phyloP scores from a whole-genome alignment of 2,113 vertebrate genomes.

The Nyctereutes procyonoides region DNA sequence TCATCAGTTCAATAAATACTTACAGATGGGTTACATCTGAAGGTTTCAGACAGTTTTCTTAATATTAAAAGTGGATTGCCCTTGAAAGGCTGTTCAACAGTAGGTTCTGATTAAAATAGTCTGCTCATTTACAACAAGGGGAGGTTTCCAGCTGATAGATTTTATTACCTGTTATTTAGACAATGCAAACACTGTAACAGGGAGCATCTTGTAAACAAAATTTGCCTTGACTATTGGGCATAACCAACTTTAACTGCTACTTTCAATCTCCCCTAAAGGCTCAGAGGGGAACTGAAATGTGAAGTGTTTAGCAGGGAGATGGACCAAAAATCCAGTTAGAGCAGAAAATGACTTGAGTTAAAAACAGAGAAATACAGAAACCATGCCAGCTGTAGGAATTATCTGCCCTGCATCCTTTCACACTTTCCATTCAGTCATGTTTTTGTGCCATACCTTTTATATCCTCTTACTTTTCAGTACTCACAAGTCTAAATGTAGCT shows the following conservation, averaged over 20 bases:
- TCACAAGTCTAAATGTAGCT: background rate
- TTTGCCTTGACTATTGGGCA: constrained; percentile 74
- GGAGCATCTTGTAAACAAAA: constrained; percentile 78
- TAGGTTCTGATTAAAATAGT: constrained; percentile 68
- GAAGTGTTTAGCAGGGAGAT: constrained; percentile 56
- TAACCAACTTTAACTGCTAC: constrained; percentile 73
- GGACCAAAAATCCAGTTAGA: constrained; percentile 61
- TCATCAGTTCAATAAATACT: constrained; percentile 18
- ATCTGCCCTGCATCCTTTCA: background rate
- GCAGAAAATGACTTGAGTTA: constrained; percentile 41
- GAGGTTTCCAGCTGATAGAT: constrained; percentile 74
- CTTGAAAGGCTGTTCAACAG: constrained; percentile 55
- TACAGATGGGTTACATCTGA: background rate
- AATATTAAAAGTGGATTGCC: constrained; percentile 37
- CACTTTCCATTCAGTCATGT: background rate
- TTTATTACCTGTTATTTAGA: constrained; percentile 79
- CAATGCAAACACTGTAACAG: constrained; percentile 74
- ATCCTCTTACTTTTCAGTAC: background rate
- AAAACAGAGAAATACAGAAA: background rate
- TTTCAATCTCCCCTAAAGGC: constrained; percentile 72
- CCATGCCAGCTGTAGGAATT: background rate
- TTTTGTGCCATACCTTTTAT: background rate
- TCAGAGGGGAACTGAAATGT: constrained; percentile 62
- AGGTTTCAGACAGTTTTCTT: background rate
- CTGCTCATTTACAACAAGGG: constrained; percentile 64